These are phyloP conservation scores for Nephrotoma flavescens DNA, from an alignment of 2,888 invertebrate genomes.

Conservation along the genomic window DNA sequence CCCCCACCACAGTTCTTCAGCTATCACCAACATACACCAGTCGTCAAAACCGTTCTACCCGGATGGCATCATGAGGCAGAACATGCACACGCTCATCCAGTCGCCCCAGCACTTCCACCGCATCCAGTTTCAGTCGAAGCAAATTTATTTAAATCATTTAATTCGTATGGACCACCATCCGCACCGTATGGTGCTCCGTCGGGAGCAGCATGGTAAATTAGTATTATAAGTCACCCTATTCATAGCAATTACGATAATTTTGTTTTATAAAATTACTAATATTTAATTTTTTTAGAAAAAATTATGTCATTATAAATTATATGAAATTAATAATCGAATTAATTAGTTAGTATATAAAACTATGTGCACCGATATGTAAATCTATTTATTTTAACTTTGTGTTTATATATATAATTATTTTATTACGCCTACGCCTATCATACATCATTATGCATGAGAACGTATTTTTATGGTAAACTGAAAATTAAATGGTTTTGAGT, in stretches of 20 bases:
- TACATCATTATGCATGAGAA: neutral
- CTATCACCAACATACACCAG: constrained; percentile 8
- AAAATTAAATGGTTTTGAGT: neutral
- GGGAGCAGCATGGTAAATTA: neutral
- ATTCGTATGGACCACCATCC: neutral
- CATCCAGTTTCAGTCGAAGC: neutral
- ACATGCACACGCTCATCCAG: neutral
- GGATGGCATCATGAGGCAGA: neutral
- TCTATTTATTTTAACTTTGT: neutral
- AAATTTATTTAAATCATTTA: neutral
- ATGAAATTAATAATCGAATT: neutral
- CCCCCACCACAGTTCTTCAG: neutral
- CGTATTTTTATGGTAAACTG: neutral
- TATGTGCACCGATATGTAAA: neutral
- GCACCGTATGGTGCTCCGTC: neutral
- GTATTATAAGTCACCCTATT: neutral
- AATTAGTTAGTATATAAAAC: neutral
- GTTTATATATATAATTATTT: neutral
- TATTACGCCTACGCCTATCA: neutral
- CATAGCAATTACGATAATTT: neutral
- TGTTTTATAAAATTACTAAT: neutral
- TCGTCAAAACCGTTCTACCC: constrained; percentile 7
- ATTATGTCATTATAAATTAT: neutral
- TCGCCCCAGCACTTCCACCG: neutral
- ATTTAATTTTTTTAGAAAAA: neutral